These are phyloP conservation scores for Trisateles emortualis DNA, from an alignment of 2,888 invertebrate genomes.

Conservation along the genomic window DNA sequence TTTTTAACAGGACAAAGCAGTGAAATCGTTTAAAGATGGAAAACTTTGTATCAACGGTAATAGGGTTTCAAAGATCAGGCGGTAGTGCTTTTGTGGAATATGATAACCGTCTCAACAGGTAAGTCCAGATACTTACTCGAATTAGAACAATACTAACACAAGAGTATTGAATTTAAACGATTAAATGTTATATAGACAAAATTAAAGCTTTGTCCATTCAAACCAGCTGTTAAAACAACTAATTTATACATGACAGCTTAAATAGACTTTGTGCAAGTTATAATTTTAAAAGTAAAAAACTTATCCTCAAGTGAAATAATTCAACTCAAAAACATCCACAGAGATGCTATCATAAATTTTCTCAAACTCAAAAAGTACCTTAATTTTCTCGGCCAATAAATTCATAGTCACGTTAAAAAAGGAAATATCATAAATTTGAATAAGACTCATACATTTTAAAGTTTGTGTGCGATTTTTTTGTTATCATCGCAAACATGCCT, in stretches of 20 bases:
- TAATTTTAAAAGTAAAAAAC: background rate
- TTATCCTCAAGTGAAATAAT: constrained; percentile 1
- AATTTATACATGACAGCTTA: constrained; percentile 3
- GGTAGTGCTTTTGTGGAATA: background rate
- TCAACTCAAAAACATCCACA: constrained; percentile 3
- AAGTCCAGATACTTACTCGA: background rate
- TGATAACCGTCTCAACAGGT: constrained; percentile 4
- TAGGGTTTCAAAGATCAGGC: background rate
- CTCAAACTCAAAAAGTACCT: constrained; percentile 8
- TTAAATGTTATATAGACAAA: background rate
- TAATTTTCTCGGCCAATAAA: constrained; percentile 19
- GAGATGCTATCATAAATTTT: background rate
- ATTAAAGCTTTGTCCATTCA: background rate
- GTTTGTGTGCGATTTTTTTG: constrained; percentile 51
- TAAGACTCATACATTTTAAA: constrained; percentile 52
- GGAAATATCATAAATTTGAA: constrained; percentile 38
- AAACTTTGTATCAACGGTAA: background rate
- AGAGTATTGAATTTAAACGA: background rate
- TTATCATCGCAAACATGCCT: constrained; percentile 57
- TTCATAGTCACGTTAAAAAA: constrained; percentile 13
- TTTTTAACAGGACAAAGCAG: background rate
- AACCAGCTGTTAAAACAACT: background rate
- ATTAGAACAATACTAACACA: too few species aligned
- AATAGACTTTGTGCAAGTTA: background rate
- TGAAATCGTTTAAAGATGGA: background rate